phyloP scores from a whole-genome alignment of 2,113 vertebrate genomes.

The Poeciliopsis turrubarensis region DNA sequence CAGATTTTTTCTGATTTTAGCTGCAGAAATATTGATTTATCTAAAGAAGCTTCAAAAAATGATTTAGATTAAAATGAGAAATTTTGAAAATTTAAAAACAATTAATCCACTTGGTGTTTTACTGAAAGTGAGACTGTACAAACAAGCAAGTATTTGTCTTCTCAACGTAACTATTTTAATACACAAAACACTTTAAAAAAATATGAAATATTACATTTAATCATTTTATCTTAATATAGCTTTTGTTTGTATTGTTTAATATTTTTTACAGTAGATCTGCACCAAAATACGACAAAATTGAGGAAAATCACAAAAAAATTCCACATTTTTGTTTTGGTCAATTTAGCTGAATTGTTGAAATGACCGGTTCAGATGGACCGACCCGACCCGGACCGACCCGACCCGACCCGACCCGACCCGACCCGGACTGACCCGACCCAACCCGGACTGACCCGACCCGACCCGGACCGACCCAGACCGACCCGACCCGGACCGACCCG shows the following conservation, averaged over 20 bases:
- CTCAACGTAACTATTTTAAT: background rate
- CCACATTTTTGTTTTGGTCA: too few species aligned
- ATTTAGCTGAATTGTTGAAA: slow-evolving; percentile 2
- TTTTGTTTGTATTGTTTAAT: background rate
- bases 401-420: background rate
- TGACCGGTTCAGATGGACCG: slow-evolving; percentile 1
- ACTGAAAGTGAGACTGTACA: too few species aligned
- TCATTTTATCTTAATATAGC: background rate
- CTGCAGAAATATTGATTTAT: background rate
- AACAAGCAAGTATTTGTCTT: too few species aligned
- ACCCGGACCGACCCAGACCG: background rate
- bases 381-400: background rate
- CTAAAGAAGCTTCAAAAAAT: background rate
- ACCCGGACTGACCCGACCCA: too few species aligned
- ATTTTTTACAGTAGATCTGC: background rate
- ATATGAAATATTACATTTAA: background rate
- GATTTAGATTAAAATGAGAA: background rate
- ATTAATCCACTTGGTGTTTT: background rate
- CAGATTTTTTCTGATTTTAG: too few species aligned
- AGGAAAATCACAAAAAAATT: too few species aligned
- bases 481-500: background rate
- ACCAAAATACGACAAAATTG: background rate
- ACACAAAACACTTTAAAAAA: background rate
- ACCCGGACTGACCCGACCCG: too few species aligned
- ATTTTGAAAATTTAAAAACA: background rate